These are phyloP conservation scores for Ovibos moschatus DNA, from an alignment of 2,113 vertebrate species.

Conservation along the genomic window DNA sequence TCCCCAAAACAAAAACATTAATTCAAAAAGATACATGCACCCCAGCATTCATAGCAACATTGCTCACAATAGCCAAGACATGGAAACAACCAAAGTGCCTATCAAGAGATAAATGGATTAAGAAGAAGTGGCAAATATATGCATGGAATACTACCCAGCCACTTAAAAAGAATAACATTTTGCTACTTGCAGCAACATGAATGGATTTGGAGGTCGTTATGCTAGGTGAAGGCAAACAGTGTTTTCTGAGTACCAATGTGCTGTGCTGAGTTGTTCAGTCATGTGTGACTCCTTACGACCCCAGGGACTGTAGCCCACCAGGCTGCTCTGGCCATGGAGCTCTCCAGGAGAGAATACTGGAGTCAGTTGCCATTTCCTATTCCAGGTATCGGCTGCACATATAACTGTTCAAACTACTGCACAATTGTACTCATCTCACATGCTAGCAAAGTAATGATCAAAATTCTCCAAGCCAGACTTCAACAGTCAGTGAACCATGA, in stretches of 20 bases:
- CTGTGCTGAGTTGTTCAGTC: neutral
- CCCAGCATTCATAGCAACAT: neutral
- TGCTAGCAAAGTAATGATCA: neutral
- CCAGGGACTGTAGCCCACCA: neutral
- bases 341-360: neutral
- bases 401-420: neutral
- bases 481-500: neutral
- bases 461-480: neutral
- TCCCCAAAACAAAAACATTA: neutral
- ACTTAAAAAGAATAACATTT: neutral
- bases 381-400: neutral
- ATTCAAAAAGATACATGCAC: neutral
- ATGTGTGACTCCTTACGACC: rapidly evolving
- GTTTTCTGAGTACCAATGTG: neutral
- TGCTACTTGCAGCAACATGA: neutral
- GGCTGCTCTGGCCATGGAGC: neutral
- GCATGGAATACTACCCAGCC: neutral
- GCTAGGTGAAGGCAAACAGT: neutral
- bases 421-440: neutral
- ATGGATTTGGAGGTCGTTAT: neutral
- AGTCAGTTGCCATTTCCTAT: neutral
- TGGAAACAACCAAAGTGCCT: neutral
- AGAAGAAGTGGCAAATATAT: neutral
- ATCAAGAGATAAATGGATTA: neutral
- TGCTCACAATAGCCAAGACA: neutral